A percentile compares a stretch with the other conserved stretches of the same genome.
phyloP scores from a whole-genome alignment of 2,888 invertebrate genomes.

The Tetranychus truncatus region DNA sequence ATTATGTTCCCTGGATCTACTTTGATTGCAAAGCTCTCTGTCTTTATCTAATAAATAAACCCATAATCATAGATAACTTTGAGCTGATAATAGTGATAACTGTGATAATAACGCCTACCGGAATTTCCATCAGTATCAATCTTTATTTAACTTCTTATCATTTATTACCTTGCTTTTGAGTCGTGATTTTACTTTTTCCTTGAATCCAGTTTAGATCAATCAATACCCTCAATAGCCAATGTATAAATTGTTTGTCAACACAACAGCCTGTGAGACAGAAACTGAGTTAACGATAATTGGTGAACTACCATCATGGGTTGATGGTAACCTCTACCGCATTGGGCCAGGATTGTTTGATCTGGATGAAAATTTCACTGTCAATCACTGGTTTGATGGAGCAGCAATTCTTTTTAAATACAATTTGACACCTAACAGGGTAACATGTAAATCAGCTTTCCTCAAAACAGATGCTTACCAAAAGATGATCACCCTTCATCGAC shows the following conservation, averaged over 20 bases:
- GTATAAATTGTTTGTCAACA: background rate
- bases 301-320: constrained; percentile 33
- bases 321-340: constrained; percentile 34
- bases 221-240: background rate
- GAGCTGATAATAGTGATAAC: too few relatives aligned
- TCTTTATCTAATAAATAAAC: too few relatives aligned
- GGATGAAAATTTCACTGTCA: constrained; percentile 32
- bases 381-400: constrained; percentile 38
- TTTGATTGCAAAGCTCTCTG: too few relatives aligned
- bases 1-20: too few relatives aligned
- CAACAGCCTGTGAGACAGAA: background rate
- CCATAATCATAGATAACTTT: too few relatives aligned
- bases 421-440: constrained; percentile 32
- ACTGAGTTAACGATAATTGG: background rate
- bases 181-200: too few relatives aligned
- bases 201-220: too few relatives aligned
- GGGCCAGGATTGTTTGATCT: constrained; percentile 39
- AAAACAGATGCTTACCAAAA: constrained; percentile 20
- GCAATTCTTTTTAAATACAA: constrained; percentile 36
- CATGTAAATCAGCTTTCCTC: constrained; percentile 27
- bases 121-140: too few relatives aligned
- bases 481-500: constrained; percentile 29
- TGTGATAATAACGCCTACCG: too few relatives aligned
- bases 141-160: too few relatives aligned
- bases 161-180: too few relatives aligned